Conservation (phyloP, 2,888 invertebrate genomes). For the Pristionchus exspectatus region DNA sequence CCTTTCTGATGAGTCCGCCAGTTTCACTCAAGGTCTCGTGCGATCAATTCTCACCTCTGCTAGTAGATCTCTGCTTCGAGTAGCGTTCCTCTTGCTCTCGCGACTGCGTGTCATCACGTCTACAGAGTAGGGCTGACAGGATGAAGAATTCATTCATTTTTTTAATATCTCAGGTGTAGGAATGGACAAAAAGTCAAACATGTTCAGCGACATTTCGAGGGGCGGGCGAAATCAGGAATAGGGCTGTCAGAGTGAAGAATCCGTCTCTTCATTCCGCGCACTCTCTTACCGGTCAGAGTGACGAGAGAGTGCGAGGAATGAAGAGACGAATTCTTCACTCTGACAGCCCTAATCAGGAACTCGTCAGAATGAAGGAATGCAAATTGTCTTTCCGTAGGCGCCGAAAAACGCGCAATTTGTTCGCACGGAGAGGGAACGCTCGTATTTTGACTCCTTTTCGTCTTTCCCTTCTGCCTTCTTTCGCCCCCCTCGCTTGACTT, state of each 20-base stretch:
- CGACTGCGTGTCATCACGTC: no score
- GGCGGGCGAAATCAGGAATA: no score
- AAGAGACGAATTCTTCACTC: no score
- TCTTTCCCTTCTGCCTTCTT: neutral
- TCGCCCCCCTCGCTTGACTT: neutral
- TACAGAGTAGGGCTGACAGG: neutral
- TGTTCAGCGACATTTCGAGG: neutral
- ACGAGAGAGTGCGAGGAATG: no score
- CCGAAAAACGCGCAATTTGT: neutral
- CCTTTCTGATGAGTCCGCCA: no score
- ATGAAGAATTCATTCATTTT: neutral
- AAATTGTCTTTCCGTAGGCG: neutral
- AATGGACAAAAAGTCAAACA: neutral
- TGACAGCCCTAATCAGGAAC: slow-evolving; percentile 1
- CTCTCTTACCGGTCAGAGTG: no score
- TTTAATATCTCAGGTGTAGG: neutral
- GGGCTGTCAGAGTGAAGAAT: no score
- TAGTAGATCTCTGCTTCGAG: neutral
- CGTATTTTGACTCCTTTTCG: slow-evolving; percentile 5
- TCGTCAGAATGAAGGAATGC: slow-evolving; percentile 8
- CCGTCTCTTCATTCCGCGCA: no score
- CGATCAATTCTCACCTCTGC: neutral
- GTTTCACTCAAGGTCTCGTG: neutral
- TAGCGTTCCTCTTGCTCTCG: neutral
- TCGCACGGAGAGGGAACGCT: neutral